Base-by-base conservation (phyloP, 2,888 invertebrate species). In the Beris morrisii region DNA sequence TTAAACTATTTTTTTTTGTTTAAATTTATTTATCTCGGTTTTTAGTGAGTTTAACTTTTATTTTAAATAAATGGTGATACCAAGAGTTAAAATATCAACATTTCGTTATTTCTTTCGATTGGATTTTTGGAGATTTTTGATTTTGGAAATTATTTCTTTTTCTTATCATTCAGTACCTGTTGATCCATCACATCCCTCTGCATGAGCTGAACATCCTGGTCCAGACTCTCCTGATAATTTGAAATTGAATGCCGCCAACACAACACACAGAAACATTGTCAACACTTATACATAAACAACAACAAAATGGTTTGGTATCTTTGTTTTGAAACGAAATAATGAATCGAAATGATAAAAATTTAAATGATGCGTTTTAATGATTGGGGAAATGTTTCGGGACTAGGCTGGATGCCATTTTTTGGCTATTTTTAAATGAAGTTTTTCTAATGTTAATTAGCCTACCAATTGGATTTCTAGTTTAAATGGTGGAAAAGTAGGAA, bases 151-250 rank as follows among this genome's bases (percentile, higher is more conserved):
- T 7, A 43, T 59, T 4, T 45, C 7, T 68, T 66, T 65, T 61
- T 63, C 70, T 68, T 58, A 63, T 67, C 66, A 56, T 65, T 69
- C 67, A 82, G 82, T 87, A 89, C 87, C 91, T 92, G 93, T 90
- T 85, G 92, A 90, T 84, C 92, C 92, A 84, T 93, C 93, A 86
- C 93, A 93, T 86, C 93, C 92, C 83, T 93, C 93, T 82, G 92
- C 89, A 85, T 93, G 93, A 80, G 93, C 93, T 82, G 92, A 89
- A 86, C 93, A 93, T 84, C 93, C 93, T 82, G 87, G 87, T 84
- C 91, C 92, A 84, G 90, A 86, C 86, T 92, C 92, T 89, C 81
- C 81, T 81, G 79, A 75, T 74, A 75, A 68, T 70, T 70, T 53
- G 65, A 69, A 69, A 28, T 54, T 69, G 68, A 70, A 70, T 69